Evolutionary conservation across 2,797 vertebrate species (phyloP).

Genomic region (Myotis pilosus): DNA sequence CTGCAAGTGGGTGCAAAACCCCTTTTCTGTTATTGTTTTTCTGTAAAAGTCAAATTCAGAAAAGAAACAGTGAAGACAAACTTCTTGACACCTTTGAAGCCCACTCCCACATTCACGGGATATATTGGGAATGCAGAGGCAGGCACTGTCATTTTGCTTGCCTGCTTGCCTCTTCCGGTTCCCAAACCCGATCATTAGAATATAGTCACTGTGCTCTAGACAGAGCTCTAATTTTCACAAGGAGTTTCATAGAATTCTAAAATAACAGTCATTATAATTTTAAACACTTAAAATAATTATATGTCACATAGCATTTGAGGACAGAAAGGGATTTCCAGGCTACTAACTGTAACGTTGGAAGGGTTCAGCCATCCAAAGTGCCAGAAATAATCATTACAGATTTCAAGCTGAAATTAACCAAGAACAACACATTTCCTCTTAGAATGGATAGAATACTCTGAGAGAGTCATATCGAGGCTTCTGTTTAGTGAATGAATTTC

Average conservation of each 20-base stretch:
- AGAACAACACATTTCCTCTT: not conserved
- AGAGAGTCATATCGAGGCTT: not conserved
- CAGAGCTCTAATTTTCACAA: conserved; percentile 42
- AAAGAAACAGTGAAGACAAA: not conserved
- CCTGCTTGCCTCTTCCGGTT: not conserved
- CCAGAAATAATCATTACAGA: conserved; percentile 56
- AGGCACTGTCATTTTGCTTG: not conserved
- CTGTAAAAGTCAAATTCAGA: not conserved
- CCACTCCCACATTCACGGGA: not conserved
- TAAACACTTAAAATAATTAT: conserved; percentile 62
- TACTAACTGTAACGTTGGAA: not conserved
- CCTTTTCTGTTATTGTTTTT: not conserved
- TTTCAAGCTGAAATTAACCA: conserved; percentile 52
- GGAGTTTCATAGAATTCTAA: not conserved
- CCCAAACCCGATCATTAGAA: not conserved
- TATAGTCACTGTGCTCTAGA: not conserved
- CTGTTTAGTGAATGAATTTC: not conserved
- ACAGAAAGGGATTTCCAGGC: conserved; percentile 19
- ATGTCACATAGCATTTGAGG: conserved; percentile 30
- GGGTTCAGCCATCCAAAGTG: conserved; percentile 13
- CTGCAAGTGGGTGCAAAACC: not conserved
- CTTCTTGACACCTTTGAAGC: not conserved
- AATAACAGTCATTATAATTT: conserved; percentile 53
- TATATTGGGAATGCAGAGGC: not conserved
- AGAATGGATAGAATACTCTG: not conserved